Evolutionary conservation across 2,797 vertebrate genomes (phyloP), one percentile per base, ranked within the genome.

Genomic region (Helostoma temminkii): DNA sequence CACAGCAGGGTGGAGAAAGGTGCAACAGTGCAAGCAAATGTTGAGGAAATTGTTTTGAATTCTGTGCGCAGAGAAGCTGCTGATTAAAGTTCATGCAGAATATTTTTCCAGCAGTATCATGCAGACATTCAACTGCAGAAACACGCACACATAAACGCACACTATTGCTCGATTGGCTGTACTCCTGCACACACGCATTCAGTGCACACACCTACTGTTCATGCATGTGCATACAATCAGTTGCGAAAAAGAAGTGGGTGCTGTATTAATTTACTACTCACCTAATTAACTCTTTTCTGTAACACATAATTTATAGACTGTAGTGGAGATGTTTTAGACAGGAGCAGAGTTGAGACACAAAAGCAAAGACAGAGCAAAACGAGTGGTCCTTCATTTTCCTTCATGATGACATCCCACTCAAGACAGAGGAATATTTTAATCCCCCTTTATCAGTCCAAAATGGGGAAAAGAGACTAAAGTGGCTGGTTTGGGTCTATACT

Each of bases 281-380:
- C 94, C 93, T 87, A 92, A 91, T 89, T 88, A 92, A 92, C 90
- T 91, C 87, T 91, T 93, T 93, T 90, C 88, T 93, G 92, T 89
- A 91, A 93, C 89, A 93, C 89, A 93, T 93, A 92, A 92, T 89
- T 90, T 92, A 92, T 91, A 90, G 80, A 90, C 83, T 86, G 90
- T 88, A 80, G 91, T 89, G 83, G 81, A 90, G 92, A 91, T 91
- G 91, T 90, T 92, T 93, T 85, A 89, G 83, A 90, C 86, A 91
- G 80, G 77, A 89, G 91, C 81, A 87, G 88, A 90, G 86, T 84
- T 85, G 88, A 90, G 77, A 91, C 83, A 89, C 80, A 91, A 92
- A 91, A 90, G 76, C 85, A 89, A 90, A 88, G 84, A 92, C 85
- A 90, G 88, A 88, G 87, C 85, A 88, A 91, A 89, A 89, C 80